Evolutionary conservation across 2,888 invertebrate genomes (phyloP), one percentile per base, ranked within the genome.

Genomic region (Pantelozetes paolii): DNA sequence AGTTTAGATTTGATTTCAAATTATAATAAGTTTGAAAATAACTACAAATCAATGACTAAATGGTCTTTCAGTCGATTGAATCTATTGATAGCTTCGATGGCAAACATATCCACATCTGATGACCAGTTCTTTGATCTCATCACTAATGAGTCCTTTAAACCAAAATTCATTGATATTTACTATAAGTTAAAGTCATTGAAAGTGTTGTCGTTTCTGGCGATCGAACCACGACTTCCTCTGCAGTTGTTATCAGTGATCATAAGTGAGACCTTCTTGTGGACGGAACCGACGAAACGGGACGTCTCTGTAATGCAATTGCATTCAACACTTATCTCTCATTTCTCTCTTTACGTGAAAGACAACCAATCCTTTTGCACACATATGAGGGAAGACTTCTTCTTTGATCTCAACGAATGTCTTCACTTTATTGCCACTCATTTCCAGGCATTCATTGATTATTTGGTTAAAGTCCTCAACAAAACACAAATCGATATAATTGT

Each of bases 191-290:
- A 69, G 18, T 26, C 69, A 45, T 23, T 69, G 2, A 69, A 69
- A 69, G 69, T 69, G 42, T 69, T 69, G 36, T 69, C 69, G 42
- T 69, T 40, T 69, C 36, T 69, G 42, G 45, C 69, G 15, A 42
- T 69, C 5, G 69, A 69, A 26, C 69, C 69, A 45, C 11, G 23
- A 69, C 69, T 69, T 15, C 69, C 69, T 5, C 42, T 69, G 9
- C 26, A 45, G 11, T 42, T 69, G 45, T 15, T 69, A 13, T 69
- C 69, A 8, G 45, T 45, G 1, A 69, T 69, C 23, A 69, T 69
- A 23, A 69, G 13, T 23, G 69, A 69, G 28, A 69, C 42, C 26
- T 69, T 69, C 36, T 42, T 69, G 36, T 69, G 69, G 69, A 69
- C 69, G n/a, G 69, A 69, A 45, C 69, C 69, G 69, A 69, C 69